Evolutionary conservation across 2,113 vertebrate species (phyloP).

Genomic region (Boulengeromyrus knoepffleri): DNA sequence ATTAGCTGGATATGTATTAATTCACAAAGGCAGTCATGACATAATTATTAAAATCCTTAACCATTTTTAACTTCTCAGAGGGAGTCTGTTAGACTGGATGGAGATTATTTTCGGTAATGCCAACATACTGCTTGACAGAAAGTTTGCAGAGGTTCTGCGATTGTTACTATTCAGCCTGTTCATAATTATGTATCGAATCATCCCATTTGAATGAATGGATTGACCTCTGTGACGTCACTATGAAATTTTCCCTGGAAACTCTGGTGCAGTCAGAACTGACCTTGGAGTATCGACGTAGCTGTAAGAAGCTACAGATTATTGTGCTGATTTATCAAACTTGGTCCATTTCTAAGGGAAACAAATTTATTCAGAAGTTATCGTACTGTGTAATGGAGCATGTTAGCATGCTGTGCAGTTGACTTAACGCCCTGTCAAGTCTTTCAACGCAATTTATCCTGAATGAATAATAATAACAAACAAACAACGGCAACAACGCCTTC

Average conservation of each 20-base stretch:
- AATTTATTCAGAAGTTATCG: neutral
- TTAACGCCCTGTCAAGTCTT: constrained; percentile 13
- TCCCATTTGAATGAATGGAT: neutral
- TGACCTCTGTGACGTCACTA: neutral
- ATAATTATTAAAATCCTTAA: constrained; percentile 21
- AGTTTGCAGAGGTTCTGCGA: neutral
- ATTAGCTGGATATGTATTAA: constrained; percentile 24
- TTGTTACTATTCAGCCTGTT: neutral
- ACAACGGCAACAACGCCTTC: neutral
- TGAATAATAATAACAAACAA: constrained; percentile 8
- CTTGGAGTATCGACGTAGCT: neutral
- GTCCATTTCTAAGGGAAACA: neutral
- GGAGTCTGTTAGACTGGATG: neutral
- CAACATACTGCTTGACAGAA: neutral
- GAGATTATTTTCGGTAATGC: constrained; percentile 3
- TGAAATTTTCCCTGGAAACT: neutral
- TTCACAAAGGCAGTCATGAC: constrained; percentile 20
- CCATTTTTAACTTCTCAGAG: constrained; percentile 8
- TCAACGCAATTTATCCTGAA: neutral
- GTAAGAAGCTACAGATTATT: neutral
- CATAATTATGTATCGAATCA: neutral
- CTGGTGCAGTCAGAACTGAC: neutral
- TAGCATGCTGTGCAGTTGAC: neutral
- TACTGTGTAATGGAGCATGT: neutral
- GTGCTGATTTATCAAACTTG: constrained; percentile 8